Base-by-base conservation (phyloP, 2,113 vertebrate species). In the Eurypyga helias region DNA sequence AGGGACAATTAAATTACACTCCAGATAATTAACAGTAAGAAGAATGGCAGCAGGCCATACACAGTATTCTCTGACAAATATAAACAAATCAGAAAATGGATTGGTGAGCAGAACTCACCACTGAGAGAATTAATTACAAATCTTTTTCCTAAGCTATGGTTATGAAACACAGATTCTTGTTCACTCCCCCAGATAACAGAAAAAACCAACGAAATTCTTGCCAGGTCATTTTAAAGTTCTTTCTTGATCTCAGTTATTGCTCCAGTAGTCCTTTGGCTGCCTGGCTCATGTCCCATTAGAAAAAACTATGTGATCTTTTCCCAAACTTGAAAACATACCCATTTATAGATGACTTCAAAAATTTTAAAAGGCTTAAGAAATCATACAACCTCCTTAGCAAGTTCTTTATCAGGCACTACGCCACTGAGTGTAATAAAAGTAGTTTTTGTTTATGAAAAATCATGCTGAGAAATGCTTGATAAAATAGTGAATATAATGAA, bases 21-120 rank as follows among this genome's bases (percentile, higher is more conserved):
- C 46, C 51, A 73, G 54, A 77, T 92, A 89, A 93, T 93, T 85
- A 95, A 89, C 79, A 92, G n/a, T 77, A 93, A 80, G 82, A 96
- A 82, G 41, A 94, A 97, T 61, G 60, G 60, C 51, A 91, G 66
- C 33, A 87, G 67, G 51, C 48, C 91, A 89, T 89, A 91, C 41
- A 84, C 16, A 60, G 15, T 51, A 23, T 71, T 89, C 58, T 93
- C 67, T 94, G 54, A 86, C 70, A 95, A 91, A 88, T 51, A 90
- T 26, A 95, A 97, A 84, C 52, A 96, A 89, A 95, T 72, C 52
- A 80, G 70, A 96, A 93, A 90, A 90, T 36, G 23, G 70, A 88
- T 58, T 90, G 71, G 12, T 86, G 51, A 94, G 66, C 58, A 96
- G 85, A 92, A 72, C 24, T 83, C 20, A 3, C 55, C 66, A 70